Conservation (phyloP, 2,113 vertebrate genomes). For the Eublepharis macularius region DNA sequence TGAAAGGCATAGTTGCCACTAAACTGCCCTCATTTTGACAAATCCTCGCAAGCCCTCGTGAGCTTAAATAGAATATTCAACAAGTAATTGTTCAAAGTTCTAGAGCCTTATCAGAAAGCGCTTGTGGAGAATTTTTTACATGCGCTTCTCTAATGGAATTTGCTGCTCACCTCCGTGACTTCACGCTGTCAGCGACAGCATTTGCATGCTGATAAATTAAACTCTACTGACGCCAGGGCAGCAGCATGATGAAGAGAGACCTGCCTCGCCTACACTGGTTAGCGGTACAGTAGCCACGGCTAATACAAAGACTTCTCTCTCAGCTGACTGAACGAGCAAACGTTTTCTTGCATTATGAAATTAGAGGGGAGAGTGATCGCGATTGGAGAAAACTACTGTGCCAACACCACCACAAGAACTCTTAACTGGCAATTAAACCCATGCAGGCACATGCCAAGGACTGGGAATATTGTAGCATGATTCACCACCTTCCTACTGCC, state of each 20-base stretch:
- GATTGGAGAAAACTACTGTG: background rate
- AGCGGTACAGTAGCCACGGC: background rate
- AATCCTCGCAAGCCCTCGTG: background rate
- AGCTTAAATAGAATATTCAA: background rate
- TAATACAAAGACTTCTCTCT: too few relatives aligned
- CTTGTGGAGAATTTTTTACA: background rate
- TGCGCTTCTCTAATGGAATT: background rate
- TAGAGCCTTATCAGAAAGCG: background rate
- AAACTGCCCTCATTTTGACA: background rate
- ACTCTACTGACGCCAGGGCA: background rate
- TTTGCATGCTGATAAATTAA: background rate
- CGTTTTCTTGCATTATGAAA: background rate
- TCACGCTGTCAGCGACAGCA: background rate
- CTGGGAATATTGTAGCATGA: too few relatives aligned
- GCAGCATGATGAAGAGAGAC: background rate
- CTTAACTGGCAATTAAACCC: too few relatives aligned
- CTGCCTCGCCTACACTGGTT: background rate
- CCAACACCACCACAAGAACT: background rate
- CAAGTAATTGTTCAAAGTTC: background rate
- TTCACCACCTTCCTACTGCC: too few relatives aligned
- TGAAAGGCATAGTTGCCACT: constrained; percentile 44
- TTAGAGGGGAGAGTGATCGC: too few relatives aligned
- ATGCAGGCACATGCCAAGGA: too few relatives aligned
- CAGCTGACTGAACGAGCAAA: background rate
- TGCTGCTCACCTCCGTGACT: background rate